Evolutionary conservation across 2,113 vertebrate species (phyloP).

Genomic region (Candoia aspera): DNA sequence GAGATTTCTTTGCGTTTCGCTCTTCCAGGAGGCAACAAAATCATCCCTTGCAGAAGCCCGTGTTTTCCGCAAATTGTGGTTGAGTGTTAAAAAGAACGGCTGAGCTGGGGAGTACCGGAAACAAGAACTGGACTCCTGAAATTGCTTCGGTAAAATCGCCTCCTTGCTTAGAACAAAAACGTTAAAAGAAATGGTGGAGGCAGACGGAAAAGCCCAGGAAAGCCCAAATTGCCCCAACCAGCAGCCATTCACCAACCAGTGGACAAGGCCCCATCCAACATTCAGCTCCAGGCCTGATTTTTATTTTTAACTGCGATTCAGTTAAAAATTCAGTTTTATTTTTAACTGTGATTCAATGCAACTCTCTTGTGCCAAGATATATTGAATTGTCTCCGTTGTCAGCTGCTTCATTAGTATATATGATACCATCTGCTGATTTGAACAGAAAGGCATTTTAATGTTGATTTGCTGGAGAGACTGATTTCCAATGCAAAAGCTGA

Average conservation of each 20-base stretch:
- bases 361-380: conserved; percentile 64
- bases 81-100: no score
- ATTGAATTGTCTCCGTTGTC: conserved; percentile 62
- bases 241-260: background rate
- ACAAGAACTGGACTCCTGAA: no score
- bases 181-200: no score
- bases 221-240: background rate
- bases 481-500: conserved; percentile 55
- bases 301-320: conserved; percentile 66
- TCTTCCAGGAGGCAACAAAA: no score
- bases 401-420: conserved; percentile 65
- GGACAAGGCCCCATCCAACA: conserved; percentile 33
- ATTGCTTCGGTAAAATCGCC: no score
- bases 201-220: background rate
- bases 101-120: no score
- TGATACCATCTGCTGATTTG: conserved; percentile 68
- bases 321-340: no score
- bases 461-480: conserved; percentile 59
- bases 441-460: conserved; percentile 61
- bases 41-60: no score
- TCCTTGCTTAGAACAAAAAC: no score
- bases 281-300: conserved; percentile 58
- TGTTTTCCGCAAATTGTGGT: no score
- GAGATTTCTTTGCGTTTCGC: no score
- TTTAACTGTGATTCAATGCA: conserved; percentile 65